phyloP scores from a whole-genome alignment of 2,888 invertebrate genomes.

The Drosophila neotestacea region DNA sequence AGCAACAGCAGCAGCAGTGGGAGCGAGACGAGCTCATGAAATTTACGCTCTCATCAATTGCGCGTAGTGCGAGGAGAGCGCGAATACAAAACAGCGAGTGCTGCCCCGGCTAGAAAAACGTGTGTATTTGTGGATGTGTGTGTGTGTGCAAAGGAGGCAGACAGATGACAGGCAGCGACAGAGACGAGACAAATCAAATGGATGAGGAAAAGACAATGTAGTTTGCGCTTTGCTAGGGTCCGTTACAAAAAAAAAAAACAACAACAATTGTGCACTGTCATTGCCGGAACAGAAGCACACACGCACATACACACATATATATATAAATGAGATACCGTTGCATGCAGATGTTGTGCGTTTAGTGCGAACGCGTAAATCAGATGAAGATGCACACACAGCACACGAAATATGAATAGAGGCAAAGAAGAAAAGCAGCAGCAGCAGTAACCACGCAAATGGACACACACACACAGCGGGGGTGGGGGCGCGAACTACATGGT shows the following conservation, averaged over 20 bases:
- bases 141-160: slow-evolving; percentile 66
- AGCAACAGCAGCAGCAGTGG: slow-evolving; percentile 22
- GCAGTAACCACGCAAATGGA: slow-evolving; percentile 37
- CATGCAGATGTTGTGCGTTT: slow-evolving; percentile 50
- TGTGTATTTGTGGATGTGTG: slow-evolving; percentile 49
- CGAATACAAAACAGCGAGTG: slow-evolving; percentile 56
- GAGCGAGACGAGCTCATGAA: slow-evolving; percentile 69
- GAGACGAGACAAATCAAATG: slow-evolving; percentile 72
- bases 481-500: slow-evolving; percentile 50
- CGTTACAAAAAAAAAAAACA: slow-evolving; percentile 24
- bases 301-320: slow-evolving; percentile 7
- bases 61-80: slow-evolving; percentile 61
- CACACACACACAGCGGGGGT: slow-evolving; percentile 15
- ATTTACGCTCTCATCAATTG: slow-evolving; percentile 77
- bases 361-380: slow-evolving; percentile 44
- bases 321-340: slow-evolving; percentile 53
- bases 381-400: slow-evolving; percentile 29
- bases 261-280: slow-evolving; percentile 43
- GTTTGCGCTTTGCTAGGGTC: slow-evolving; percentile 17
- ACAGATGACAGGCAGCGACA: slow-evolving; percentile 69
- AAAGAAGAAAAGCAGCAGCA: slow-evolving; percentile 25
- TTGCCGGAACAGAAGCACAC: slow-evolving; percentile 29
- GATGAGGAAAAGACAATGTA: slow-evolving; percentile 50
- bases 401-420: slow-evolving; percentile 53
- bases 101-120: slow-evolving; percentile 77